Percentiles rank a stretch among this genome's conserved stretches.
phyloP scores from a whole-genome alignment of 1,140 invertebrate genomes.

The Doryteuthis pealeii region DNA sequence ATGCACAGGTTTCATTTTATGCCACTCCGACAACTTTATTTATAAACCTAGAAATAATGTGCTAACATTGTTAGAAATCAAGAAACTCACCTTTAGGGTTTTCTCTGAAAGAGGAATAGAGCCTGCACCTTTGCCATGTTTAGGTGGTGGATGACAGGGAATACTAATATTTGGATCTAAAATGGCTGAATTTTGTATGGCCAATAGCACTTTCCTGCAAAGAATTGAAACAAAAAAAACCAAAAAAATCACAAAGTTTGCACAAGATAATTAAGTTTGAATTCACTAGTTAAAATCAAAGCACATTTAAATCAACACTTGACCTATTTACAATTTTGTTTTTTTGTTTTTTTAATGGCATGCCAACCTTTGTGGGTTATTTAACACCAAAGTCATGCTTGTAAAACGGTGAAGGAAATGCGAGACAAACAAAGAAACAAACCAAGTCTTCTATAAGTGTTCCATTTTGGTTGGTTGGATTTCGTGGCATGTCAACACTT shows the following conservation, averaged over 20 bases:
- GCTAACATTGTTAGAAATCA: no score
- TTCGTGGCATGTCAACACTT: no score
- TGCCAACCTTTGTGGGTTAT: no score
- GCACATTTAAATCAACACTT: not conserved
- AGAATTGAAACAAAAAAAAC: not conserved
- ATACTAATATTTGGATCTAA: not conserved
- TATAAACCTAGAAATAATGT: no score
- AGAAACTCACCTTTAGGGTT: conserved; percentile 43
- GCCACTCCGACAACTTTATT: no score
- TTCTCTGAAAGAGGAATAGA: conserved; percentile 20
- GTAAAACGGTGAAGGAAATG: no score
- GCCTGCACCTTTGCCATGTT: not conserved
- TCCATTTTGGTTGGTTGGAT: no score
- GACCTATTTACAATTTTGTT: not conserved
- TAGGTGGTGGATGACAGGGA: not conserved
- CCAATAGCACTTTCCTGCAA: not conserved
- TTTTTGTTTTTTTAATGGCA: no score
- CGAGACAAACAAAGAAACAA: no score
- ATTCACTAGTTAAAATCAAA: not conserved
- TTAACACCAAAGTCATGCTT: not conserved
- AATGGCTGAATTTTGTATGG: not conserved
- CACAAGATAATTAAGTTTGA: not conserved
- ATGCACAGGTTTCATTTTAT: no score
- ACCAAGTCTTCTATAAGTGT: no score
- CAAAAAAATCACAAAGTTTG: not conserved